A percentile compares a stretch with the other conserved stretches of the same genome.
Conservation (phyloP, 2,113 vertebrate species). For the Anhinga rufa region DNA sequence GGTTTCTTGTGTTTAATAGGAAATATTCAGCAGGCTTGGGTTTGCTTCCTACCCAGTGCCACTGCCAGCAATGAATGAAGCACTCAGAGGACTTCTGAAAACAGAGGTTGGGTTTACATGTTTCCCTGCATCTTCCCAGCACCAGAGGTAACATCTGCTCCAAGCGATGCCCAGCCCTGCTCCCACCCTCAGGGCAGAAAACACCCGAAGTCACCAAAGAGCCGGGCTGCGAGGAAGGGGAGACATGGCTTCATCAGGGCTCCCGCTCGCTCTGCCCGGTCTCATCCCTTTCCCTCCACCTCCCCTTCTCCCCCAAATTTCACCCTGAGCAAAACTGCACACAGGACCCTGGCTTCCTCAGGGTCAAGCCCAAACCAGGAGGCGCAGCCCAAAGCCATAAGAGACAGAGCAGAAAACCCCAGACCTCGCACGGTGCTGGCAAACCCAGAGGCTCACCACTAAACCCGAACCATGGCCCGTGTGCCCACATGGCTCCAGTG, state of each 20-base stretch:
- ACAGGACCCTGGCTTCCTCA: neutral
- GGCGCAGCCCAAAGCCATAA: neutral
- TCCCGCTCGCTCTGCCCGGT: rapidly evolving
- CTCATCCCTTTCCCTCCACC: neutral
- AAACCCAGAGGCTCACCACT: neutral
- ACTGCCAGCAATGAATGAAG: neutral
- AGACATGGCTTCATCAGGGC: neutral
- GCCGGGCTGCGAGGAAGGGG: neutral
- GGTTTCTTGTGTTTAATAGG: neutral
- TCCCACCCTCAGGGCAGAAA: neutral
- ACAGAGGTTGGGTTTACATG: neutral
- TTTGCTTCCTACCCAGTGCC: neutral
- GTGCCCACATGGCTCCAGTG: neutral
- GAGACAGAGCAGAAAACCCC: neutral
- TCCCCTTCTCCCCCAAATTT: neutral
- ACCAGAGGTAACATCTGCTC: neutral
- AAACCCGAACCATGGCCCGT: rapidly evolving
- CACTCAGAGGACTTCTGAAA: rapidly evolving
- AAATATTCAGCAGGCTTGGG: neutral
- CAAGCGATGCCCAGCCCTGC: neutral
- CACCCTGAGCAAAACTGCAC: neutral
- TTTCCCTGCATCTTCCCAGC: neutral
- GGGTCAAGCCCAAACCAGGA: neutral
- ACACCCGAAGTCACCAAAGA: neutral
- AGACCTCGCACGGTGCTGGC: rapidly evolving